Percentiles rank a stretch among this genome's conserved stretches.
phyloP scores from a whole-genome alignment of 2,888 invertebrate genomes.

The Hermaeophaga mercurialis region DNA sequence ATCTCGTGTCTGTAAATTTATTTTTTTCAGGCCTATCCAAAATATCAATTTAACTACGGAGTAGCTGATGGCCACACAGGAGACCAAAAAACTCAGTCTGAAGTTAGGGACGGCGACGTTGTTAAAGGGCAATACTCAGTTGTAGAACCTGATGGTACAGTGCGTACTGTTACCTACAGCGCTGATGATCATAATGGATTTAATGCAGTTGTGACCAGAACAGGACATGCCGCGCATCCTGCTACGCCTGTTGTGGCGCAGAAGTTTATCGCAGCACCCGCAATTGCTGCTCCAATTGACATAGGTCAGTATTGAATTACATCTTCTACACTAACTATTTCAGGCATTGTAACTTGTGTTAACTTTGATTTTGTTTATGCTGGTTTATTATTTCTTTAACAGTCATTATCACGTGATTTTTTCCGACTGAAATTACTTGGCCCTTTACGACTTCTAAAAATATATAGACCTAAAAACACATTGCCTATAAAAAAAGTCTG shows the following conservation, averaged over 20 bases:
- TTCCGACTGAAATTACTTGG: no score
- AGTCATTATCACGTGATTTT: no score
- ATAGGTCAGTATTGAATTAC: no score
- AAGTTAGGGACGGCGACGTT: conserved; percentile 62
- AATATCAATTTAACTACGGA: conserved; percentile 65
- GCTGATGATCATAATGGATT: conserved; percentile 65
- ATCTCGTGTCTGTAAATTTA: no score
- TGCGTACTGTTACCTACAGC: conserved; percentile 63
- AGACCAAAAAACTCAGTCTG: conserved; percentile 63
- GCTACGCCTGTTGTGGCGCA: conserved; percentile 48
- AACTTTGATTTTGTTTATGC: no score
- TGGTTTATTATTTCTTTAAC: no score
- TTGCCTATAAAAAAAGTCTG: no score
- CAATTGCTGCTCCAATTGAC: conserved; percentile 12
- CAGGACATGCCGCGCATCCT: conserved; percentile 66
- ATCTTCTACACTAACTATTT: no score
- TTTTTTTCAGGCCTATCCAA: conserved; percentile 59
- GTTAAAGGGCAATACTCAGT: conserved; percentile 65
- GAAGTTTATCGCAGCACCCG: conserved; percentile 48
- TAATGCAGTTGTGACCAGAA: conserved; percentile 52
- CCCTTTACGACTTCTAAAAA: no score
- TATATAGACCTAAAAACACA: no score
- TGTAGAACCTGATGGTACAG: conserved; percentile 63
- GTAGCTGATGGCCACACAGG: conserved; percentile 65
- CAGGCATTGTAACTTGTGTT: no score